Conservation (phyloP, 1,140 invertebrate species). For the Phymorhynchus buccinoides region DNA sequence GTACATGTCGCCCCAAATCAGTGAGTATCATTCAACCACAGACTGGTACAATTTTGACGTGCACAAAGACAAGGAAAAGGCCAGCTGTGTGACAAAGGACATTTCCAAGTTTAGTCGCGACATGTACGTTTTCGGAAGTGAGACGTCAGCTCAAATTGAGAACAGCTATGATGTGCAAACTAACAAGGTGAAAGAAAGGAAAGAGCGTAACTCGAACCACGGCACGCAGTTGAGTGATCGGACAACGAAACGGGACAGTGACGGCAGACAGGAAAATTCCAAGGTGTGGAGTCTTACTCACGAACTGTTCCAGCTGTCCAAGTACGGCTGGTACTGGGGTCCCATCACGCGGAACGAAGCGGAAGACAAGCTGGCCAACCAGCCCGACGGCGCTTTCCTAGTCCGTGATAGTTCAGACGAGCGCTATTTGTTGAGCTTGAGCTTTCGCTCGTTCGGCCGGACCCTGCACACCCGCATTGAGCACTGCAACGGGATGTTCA, state of each 20-base stretch:
- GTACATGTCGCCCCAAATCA: constrained; percentile 59
- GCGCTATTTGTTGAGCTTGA: constrained; percentile 81
- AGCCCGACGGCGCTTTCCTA: constrained; percentile 85
- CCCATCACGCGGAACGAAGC: constrained; percentile 79
- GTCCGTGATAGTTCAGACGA: constrained; percentile 84
- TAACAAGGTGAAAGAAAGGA: constrained; percentile 24
- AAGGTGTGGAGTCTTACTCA: constrained; percentile 74
- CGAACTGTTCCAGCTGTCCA: constrained; percentile 78
- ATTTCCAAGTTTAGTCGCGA: constrained; percentile 63
- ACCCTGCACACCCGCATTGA: constrained; percentile 83
- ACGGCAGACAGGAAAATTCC: constrained; percentile 33
- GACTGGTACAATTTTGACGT: constrained; percentile 54
- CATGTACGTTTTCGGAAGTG: constrained; percentile 28
- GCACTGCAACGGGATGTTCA: constrained; percentile 80
- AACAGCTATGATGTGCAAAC: constrained; percentile 33
- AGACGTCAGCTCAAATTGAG: constrained; percentile 24
- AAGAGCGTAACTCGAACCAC: constrained; percentile 14
- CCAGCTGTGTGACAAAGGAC: constrained; percentile 63
- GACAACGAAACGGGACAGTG: neutral
- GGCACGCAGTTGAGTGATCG: neutral
- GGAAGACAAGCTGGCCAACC: constrained; percentile 79
- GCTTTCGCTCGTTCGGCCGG: constrained; percentile 83
- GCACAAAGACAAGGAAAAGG: constrained; percentile 63
- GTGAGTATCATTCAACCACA: constrained; percentile 62
- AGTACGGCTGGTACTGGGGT: constrained; percentile 82